Percentiles rank a stretch among this genome's conserved stretches.
These are phyloP conservation scores for Amphipoea oculea DNA, from an alignment of 2,888 invertebrate genomes.

Conservation along the genomic window DNA sequence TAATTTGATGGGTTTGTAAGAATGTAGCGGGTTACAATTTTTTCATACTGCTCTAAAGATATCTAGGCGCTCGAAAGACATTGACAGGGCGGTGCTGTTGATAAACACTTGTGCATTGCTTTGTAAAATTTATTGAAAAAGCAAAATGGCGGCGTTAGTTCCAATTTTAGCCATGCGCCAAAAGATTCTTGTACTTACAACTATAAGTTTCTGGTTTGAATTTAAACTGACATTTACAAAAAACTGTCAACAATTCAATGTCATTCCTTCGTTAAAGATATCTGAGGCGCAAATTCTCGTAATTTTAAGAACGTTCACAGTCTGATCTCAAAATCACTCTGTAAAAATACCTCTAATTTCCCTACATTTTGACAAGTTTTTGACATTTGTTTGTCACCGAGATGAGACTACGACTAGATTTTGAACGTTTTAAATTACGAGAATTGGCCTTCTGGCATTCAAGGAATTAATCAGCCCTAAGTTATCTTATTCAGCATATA, in stretches of 20 bases:
- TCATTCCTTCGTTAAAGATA: neutral
- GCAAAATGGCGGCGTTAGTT: neutral
- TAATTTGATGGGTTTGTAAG: neutral
- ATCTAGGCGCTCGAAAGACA: neutral
- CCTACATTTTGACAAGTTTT: too few species aligned
- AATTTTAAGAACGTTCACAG: too few species aligned
- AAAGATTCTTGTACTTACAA: neutral
- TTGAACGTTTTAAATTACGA: too few species aligned
- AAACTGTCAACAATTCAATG: neutral
- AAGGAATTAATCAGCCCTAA: neutral
- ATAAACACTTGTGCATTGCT: neutral
- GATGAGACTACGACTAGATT: too few species aligned
- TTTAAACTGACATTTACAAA: neutral
- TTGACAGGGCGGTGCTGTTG: neutral
- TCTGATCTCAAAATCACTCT: too few species aligned
- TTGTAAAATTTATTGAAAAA: neutral
- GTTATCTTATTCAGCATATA: too few species aligned
- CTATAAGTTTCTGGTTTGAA: neutral
- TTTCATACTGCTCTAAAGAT: neutral
- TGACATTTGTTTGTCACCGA: too few species aligned
- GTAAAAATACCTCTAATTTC: too few species aligned
- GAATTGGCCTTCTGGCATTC: too few species aligned
- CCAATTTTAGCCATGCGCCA: neutral
- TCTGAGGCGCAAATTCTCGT: too few species aligned
- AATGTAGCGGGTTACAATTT: neutral